Evolutionary conservation across 2,113 vertebrate species (phyloP).

Genomic region (Turdus rufiventris): DNA sequence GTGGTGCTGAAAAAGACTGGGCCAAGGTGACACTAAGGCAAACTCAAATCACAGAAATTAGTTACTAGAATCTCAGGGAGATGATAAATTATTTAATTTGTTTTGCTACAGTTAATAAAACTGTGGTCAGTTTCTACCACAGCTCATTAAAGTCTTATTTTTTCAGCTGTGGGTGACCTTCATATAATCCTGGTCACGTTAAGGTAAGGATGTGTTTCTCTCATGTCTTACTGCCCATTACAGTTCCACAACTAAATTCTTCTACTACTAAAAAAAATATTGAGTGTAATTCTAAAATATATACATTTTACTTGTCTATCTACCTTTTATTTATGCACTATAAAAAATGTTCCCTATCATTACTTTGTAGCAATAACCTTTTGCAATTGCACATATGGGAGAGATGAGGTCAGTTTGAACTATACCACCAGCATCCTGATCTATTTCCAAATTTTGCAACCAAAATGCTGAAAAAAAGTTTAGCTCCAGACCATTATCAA

Average conservation of each 20-base stretch:
- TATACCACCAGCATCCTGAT: not conserved
- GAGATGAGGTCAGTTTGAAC: not conserved
- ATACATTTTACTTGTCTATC: not conserved
- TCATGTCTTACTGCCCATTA: not conserved
- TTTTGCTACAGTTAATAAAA: slow-evolving; percentile 24
- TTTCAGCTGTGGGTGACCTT: not conserved
- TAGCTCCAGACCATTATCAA: not conserved
- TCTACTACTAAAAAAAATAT: not conserved
- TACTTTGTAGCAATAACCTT: not conserved
- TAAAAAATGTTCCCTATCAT: not conserved
- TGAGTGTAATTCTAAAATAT: not conserved
- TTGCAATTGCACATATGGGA: not conserved
- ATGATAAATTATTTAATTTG: not conserved
- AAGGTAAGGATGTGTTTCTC: not conserved
- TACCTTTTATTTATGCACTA: not conserved
- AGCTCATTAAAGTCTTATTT: not conserved
- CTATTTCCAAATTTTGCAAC: not conserved
- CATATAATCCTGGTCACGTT: not conserved
- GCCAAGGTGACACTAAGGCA: not conserved
- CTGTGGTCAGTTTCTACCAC: not conserved
- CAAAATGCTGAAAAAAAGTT: not conserved
- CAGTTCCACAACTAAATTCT: not conserved
- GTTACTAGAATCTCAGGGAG: not conserved
- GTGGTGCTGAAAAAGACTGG: not conserved
- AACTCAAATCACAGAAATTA: not conserved